These are phyloP conservation scores for Pseudorhiza aurosa DNA, from an alignment of 30 jellyfish, hydroid and myxozoan genomes.

Conservation along the genomic window DNA sequence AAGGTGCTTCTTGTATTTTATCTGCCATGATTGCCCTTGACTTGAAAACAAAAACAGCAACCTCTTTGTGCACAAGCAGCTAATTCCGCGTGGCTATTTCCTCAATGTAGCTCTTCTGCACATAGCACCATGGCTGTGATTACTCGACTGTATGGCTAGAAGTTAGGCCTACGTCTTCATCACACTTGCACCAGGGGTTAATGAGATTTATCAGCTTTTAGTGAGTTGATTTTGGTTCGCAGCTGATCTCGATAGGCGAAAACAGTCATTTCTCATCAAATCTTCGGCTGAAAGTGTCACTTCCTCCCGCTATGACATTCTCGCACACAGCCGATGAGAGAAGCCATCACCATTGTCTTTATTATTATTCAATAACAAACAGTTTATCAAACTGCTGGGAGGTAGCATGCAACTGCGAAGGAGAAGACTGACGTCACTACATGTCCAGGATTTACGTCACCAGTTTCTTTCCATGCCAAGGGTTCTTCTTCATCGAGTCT, in stretches of 20 bases:
- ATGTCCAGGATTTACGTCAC: too few relatives aligned
- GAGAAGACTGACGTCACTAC: not conserved
- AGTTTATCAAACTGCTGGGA: not conserved
- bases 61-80: not conserved
- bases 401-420: not conserved
- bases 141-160: not conserved
- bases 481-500: too few relatives aligned
- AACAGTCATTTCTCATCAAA: not conserved
- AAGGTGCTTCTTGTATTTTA: conserved; percentile 77
- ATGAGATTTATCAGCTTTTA: not conserved
- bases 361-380: not conserved
- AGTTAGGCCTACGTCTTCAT: not conserved
- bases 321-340: not conserved
- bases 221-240: not conserved
- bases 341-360: not conserved
- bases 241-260: not conserved
- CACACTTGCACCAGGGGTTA: not conserved
- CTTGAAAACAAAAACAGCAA: not conserved
- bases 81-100: not conserved
- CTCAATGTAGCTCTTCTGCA: not conserved
- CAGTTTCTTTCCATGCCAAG: too few relatives aligned
- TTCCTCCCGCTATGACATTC: conserved; percentile 13
- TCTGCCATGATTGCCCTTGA: conserved; percentile 38
- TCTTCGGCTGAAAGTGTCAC: conserved; percentile 14
- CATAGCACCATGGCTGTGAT: not conserved